Evolutionary conservation across 2,797 vertebrate species (phyloP).

Genomic region (Sebastes iracundus): DNA sequence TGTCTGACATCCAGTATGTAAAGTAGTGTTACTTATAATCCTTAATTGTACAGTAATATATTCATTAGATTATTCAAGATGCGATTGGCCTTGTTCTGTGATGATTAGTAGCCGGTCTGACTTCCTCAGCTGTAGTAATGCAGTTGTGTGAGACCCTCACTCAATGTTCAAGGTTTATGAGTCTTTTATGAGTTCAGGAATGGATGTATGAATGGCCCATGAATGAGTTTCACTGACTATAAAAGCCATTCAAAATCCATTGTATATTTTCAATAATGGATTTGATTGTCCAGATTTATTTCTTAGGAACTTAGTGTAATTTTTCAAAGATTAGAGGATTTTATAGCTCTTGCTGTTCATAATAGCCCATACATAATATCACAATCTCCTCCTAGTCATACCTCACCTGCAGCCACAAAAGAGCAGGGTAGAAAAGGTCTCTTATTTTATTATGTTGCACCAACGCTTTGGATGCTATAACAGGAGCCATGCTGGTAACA

Average conservation of each 20-base stretch:
- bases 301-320: neutral
- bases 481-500: too few species aligned
- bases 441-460: neutral
- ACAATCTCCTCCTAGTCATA: neutral
- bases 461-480: conserved; percentile 5
- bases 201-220: conserved; percentile 5
- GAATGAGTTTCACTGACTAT: conserved; percentile 18
- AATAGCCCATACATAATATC: neutral
- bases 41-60: conserved; percentile 7
- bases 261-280: conserved; percentile 30
- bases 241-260: conserved; percentile 21
- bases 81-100: conserved; percentile 12
- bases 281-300: neutral
- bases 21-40: conserved; percentile 2
- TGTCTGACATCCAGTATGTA: conserved; percentile 1
- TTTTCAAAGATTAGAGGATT: conserved; percentile 14
- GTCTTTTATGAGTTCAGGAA: conserved; percentile 5
- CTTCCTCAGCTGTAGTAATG: neutral
- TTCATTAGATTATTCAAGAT: conserved; percentile 28
- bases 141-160: neutral
- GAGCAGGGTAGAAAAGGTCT: neutral
- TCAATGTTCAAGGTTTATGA: conserved; percentile 20
- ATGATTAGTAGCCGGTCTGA: neutral
- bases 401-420: conserved; percentile 9
- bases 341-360: neutral